These are phyloP conservation scores for Nesidiocoris tenuis DNA, from an alignment of 2,888 invertebrate species.

Conservation along the genomic window DNA sequence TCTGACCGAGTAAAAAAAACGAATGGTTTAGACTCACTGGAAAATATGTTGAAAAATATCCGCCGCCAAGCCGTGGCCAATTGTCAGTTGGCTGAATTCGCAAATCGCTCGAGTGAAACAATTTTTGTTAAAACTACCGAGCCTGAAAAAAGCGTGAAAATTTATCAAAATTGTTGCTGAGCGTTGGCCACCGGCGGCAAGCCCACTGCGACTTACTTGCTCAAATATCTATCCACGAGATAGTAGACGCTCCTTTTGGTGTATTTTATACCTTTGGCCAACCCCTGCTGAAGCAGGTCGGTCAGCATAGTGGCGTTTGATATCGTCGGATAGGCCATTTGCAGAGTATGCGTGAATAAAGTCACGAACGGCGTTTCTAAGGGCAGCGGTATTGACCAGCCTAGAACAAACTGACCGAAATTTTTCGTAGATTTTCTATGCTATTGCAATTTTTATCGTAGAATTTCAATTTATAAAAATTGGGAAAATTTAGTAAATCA, in stretches of 20 bases:
- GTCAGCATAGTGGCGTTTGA: conserved; percentile 12
- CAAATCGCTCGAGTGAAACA: conserved; percentile 8
- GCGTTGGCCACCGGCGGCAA: too few species aligned
- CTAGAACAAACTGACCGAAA: conserved; percentile 8
- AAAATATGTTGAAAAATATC: conserved; percentile 12
- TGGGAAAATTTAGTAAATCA: too few species aligned
- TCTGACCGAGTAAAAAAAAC: too few species aligned
- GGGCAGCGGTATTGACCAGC: conserved; percentile 15
- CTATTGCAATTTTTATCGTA: background rate
- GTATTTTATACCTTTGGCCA: conserved; percentile 11
- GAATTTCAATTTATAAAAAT: too few species aligned
- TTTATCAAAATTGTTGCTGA: too few species aligned
- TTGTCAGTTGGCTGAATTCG: conserved; percentile 20
- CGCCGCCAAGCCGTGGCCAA: conserved; percentile 4
- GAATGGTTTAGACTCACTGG: background rate
- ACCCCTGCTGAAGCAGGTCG: background rate
- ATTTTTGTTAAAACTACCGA: background rate
- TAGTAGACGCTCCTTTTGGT: conserved; percentile 20
- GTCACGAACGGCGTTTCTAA: conserved; percentile 15
- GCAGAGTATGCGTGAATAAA: conserved; percentile 8
- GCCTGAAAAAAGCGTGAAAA: background rate
- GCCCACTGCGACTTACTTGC: too few species aligned
- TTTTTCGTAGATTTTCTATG: background rate
- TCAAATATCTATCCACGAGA: conserved; percentile 4
- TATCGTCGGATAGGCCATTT: conserved; percentile 17